These are phyloP conservation scores for Xiphophorus couchianus DNA, from an alignment of 2,113 vertebrate species.

Conservation along the genomic window DNA sequence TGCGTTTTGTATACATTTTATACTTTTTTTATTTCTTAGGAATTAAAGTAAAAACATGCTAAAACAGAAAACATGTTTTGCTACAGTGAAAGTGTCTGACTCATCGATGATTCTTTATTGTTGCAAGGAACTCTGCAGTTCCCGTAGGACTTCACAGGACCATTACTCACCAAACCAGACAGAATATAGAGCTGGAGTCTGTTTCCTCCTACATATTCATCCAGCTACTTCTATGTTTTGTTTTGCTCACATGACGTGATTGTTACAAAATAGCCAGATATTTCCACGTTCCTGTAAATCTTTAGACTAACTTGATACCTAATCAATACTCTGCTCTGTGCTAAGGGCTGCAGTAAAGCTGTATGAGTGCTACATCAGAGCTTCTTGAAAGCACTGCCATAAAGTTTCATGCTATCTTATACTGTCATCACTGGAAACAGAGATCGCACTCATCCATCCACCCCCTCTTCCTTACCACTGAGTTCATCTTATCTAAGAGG, in stretches of 20 bases:
- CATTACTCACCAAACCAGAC: conserved; percentile 64
- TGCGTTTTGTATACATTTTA: conserved; percentile 1
- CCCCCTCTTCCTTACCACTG: neutral
- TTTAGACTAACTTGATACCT: neutral
- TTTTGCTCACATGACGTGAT: conserved; percentile 30
- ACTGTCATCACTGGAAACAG: conserved; percentile 63
- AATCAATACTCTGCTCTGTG: neutral
- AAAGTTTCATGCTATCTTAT: conserved; percentile 43
- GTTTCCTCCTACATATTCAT: conserved; percentile 48
- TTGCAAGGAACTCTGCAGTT: conserved; percentile 58
- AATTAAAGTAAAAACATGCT: neutral
- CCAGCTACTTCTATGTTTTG: conserved; percentile 14
- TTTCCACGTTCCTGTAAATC: conserved; percentile 6
- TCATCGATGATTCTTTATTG: conserved; percentile 68
- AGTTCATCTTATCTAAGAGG: conserved; percentile 50
- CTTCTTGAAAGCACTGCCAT: conserved; percentile 17
- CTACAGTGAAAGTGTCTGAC: conserved; percentile 72
- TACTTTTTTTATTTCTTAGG: conserved; percentile 9
- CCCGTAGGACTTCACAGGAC: conserved; percentile 52
- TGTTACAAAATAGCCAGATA: conserved; percentile 31
- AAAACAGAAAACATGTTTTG: conserved; percentile 7
- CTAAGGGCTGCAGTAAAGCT: conserved; percentile 6
- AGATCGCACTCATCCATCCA: conserved; percentile 31
- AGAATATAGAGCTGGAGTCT: conserved; percentile 33
- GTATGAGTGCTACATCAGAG: conserved; percentile 5